phyloP scores from a whole-genome alignment of 2,888 invertebrate genomes.

The Heteromyza rotundicornis region DNA sequence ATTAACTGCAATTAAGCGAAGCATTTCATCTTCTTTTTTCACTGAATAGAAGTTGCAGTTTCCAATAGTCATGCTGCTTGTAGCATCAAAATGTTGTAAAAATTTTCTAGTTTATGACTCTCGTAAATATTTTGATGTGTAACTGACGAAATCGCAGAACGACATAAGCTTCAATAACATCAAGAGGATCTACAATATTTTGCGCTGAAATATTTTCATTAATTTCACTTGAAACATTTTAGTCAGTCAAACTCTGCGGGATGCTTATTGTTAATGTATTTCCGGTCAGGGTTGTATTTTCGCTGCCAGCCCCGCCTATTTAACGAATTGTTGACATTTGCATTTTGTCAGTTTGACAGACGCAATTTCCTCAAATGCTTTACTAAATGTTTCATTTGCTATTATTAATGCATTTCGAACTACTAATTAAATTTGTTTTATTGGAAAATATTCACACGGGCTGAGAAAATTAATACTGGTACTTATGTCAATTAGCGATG shows the following conservation, averaged over 20 bases:
- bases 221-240: background rate
- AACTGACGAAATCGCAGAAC: conserved; percentile 22
- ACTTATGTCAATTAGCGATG: no score
- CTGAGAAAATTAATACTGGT: no score
- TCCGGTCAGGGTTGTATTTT: background rate
- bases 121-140: conserved; percentile 49
- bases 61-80: background rate
- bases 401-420: background rate
- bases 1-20: conserved; percentile 46
- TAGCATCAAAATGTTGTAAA: conserved; percentile 29
- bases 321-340: background rate
- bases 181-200: no score
- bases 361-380: background rate
- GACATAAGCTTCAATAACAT: background rate
- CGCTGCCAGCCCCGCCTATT: background rate
- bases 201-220: background rate
- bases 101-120: conserved; percentile 41
- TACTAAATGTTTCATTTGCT: background rate
- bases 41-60: no score
- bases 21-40: background rate
- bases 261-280: background rate
- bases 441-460: no score
- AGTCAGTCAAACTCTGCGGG: background rate
- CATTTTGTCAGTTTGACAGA: conserved; percentile 1
- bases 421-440: background rate